Evolutionary conservation across 2,113 vertebrate genomes (phyloP).

Genomic region (Tretioscincus oriximinensis): DNA sequence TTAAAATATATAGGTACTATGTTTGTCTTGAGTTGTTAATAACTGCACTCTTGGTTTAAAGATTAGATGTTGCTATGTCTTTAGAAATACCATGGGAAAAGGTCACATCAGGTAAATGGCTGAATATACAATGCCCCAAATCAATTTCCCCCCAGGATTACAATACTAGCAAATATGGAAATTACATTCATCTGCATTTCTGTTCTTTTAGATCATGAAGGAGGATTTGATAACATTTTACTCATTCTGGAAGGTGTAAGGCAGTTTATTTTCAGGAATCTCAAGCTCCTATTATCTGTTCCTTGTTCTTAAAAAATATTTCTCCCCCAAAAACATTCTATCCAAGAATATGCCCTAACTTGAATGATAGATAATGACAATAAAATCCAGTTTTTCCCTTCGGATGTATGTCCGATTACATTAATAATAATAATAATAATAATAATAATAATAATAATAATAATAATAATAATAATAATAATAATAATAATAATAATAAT

Average conservation of each 20-base stretch:
- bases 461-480: too few species aligned
- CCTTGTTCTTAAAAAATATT: neutral
- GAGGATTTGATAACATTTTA: neutral
- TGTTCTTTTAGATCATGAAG: neutral
- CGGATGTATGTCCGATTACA: neutral
- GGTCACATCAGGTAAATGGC: neutral
- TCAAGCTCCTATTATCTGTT: neutral
- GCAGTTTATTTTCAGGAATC: too few species aligned
- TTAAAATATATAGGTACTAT: too few species aligned
- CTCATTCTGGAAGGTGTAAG: too few species aligned
- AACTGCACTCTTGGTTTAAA: too few species aligned
- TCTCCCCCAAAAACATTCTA: too few species aligned
- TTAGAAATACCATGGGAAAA: neutral
- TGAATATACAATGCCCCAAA: neutral
- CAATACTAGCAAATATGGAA: neutral
- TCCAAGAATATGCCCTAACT: neutral
- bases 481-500: too few species aligned
- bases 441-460: too few species aligned
- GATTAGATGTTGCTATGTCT: neutral
- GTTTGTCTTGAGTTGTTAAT: too few species aligned
- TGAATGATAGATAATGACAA: neutral
- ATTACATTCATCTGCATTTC: neutral
- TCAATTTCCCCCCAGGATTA: neutral
- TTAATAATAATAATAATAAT: too few species aligned
- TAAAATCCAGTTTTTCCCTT: neutral